Evolutionary conservation across 2,113 vertebrate genomes (phyloP), one percentile per base, ranked within the genome.

Genomic region (Prietella phreatophila): DNA sequence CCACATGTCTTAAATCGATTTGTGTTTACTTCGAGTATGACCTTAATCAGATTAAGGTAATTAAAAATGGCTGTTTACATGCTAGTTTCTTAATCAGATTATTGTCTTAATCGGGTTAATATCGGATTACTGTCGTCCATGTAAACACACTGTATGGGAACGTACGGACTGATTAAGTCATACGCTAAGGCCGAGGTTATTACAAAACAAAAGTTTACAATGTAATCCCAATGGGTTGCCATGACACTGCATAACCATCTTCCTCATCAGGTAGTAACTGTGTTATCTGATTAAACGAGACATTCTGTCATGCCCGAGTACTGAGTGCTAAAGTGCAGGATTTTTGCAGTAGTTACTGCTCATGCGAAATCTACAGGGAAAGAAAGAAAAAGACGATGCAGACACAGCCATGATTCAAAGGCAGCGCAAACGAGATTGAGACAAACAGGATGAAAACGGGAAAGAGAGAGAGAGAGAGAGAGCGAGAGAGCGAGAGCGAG

Each of bases 401-500:
- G 55, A 82, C 53, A 82, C 19, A 5, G 30, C 20, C 55, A 82
- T 61, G 80, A 60, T 61, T 82, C 55, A 61, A 82, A 60, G 80
- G 25, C 56, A 25, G 58, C 42, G 56, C 27, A 82, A 82, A 82
- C 33, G 11, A 61, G 80, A 82, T 61, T 61, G 58, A 42, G 80
- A 82, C 80, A 82, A 82, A 82, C 56, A 82, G 56, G 80, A 82
- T 11, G 36, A 58, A 82, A 82, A 61, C n/a, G 0, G 56, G 80
- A 61, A 82, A 27, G 27, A 61, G 80, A 33, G 50, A 55, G 13
- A 79, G n/a, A 81, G 27, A 33, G 47, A 27, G 42, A 13, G 25
- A 47, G 75, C 53, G 39, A 25, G 47, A 15, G 73, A n/a, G n/a
- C n/a, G n/a, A 81, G 27, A 33, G 47, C 14, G 27, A 61, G 80